Conservation (phyloP, 2,888 invertebrate species). For the Sinhomidia bicolor region DNA sequence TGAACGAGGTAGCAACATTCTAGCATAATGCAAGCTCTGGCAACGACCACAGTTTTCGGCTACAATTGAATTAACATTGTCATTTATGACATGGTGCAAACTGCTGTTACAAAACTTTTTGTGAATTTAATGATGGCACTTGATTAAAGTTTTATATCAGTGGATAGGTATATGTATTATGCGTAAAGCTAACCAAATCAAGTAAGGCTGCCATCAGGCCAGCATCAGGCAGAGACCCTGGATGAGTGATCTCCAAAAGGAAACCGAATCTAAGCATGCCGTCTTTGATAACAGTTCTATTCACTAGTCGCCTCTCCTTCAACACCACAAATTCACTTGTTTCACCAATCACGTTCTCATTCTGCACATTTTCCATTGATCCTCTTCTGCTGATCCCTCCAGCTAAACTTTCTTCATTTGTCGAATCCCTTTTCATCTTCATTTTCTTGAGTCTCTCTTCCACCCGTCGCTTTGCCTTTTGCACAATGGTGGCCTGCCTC, state of each 20-base stretch:
- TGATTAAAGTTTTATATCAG: too few species aligned
- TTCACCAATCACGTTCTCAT: constrained; percentile 80
- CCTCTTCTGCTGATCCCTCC: constrained; percentile 81
- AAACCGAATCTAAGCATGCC: constrained; percentile 96
- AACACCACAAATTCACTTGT: constrained; percentile 89
- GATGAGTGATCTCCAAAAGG: constrained; percentile 96
- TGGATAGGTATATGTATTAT: too few species aligned
- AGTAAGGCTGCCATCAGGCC: constrained; percentile 96
- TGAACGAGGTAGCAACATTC: constrained; percentile 99
- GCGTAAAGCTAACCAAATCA: constrained; percentile 90
- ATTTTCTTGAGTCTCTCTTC: constrained; percentile 92
- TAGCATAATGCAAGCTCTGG: constrained; percentile 94
- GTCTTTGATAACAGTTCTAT: constrained; percentile 89
- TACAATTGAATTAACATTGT: constrained; percentile 82
- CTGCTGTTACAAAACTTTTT: neutral
- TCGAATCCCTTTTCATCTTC: constrained; percentile 80
- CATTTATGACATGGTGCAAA: neutral
- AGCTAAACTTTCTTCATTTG: constrained; percentile 81
- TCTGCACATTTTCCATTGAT: constrained; percentile 79
- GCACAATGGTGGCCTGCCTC: constrained; percentile 83
- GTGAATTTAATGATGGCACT: too few species aligned
- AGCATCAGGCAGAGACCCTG: constrained; percentile 98
- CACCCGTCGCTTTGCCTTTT: constrained; percentile 92
- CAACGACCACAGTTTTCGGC: constrained; percentile 96
- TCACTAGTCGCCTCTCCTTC: constrained; percentile 93